A percentile compares a stretch with the other conserved stretches of the same genome.
Conservation (phyloP, 2,888 invertebrate species). For the Oxycera nigricornis region DNA sequence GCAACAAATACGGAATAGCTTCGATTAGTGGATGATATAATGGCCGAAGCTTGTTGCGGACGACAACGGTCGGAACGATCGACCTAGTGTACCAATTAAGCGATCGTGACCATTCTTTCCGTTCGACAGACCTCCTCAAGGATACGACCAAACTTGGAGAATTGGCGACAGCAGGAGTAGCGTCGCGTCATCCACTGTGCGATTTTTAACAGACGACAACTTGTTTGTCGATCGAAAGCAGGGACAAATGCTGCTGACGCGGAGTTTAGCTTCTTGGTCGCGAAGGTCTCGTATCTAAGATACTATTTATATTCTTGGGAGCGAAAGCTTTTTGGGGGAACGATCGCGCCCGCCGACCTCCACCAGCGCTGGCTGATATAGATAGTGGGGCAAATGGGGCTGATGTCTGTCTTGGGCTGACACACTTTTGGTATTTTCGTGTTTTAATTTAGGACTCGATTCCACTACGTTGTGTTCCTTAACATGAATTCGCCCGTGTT, state of each 20-base stretch:
- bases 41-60: background rate
- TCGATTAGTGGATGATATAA: background rate
- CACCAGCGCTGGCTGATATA: background rate
- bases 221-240: background rate
- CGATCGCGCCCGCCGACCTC: background rate
- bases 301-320: background rate
- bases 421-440: background rate
- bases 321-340: background rate
- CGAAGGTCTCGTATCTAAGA: background rate
- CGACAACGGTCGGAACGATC: background rate
- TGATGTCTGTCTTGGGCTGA: background rate
- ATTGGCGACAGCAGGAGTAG: background rate
- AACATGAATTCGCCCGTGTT: no score
- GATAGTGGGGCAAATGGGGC: background rate
- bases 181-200: background rate
- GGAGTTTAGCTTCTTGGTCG: background rate
- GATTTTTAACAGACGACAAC: background rate
- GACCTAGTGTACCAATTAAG: conserved; percentile 2
- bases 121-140: conserved; percentile 25
- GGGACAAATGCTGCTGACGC: background rate
- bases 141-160: conserved; percentile 22
- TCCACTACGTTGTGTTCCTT: background rate
- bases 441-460: background rate
- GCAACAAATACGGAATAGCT: conserved; percentile 4
- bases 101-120: conserved; percentile 31